A percentile compares a stretch with the other conserved stretches of the same genome.
phyloP scores from a whole-genome alignment of 2,113 vertebrate species.

The Manacus vitellinus region DNA sequence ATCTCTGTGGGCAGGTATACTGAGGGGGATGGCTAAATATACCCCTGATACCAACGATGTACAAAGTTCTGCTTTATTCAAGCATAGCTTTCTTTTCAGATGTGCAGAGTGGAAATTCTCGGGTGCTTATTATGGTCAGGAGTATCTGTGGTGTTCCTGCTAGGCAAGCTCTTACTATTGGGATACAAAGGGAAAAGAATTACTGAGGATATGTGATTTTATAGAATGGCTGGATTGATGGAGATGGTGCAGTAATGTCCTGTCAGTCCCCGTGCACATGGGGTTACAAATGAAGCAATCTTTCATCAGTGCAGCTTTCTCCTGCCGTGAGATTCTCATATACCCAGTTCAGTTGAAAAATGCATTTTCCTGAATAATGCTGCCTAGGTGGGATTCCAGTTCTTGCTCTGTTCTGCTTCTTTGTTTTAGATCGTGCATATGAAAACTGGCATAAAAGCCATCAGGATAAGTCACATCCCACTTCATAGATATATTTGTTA shows the following conservation, averaged over 20 bases:
- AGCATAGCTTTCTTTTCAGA: neutral
- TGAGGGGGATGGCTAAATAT: neutral
- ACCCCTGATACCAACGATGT: neutral
- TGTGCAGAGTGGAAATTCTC: neutral
- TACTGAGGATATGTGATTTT: neutral
- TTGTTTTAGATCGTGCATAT: neutral
- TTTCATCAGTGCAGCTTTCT: neutral
- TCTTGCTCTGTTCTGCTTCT: neutral
- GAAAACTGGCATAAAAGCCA: neutral
- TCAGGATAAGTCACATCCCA: neutral
- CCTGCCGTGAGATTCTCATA: neutral
- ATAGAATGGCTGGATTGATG: neutral
- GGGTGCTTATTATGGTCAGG: neutral
- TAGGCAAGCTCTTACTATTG: neutral
- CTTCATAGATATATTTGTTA: neutral
- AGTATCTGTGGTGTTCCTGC: neutral
- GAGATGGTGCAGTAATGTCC: neutral
- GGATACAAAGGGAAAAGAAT: neutral
- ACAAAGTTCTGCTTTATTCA: neutral
- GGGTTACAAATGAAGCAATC: neutral
- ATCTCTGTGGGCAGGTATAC: neutral
- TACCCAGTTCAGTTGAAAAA: neutral
- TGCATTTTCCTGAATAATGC: neutral
- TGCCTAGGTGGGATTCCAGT: neutral
- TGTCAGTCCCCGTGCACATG: neutral